A percentile compares a stretch with the other conserved stretches of the same genome.
Evolutionary conservation across 2,888 invertebrate species (phyloP).

Genomic region (Hirudinaria manillensis): DNA sequence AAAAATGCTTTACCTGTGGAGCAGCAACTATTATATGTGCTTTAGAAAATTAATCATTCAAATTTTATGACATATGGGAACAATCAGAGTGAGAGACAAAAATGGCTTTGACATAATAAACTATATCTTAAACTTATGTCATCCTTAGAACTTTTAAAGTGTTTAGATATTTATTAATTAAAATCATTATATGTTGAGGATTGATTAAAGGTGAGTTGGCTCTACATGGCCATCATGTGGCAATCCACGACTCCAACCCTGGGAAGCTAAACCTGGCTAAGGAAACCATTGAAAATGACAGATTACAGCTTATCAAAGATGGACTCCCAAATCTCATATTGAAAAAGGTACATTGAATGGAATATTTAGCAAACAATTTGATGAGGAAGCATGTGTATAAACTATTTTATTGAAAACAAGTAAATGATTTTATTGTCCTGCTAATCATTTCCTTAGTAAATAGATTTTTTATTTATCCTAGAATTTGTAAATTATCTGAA

Average conservation of each 20-base stretch:
- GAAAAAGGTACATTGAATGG: constrained; percentile 1
- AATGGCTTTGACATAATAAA: not conserved
- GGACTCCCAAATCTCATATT: constrained; percentile 43
- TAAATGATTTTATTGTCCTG: not conserved
- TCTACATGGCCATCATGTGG: constrained; percentile 56
- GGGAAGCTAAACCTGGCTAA: constrained; percentile 50
- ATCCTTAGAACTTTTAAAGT: too few species aligned
- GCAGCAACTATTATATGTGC: too few species aligned
- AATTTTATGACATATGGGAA: not conserved
- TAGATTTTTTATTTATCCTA: not conserved
- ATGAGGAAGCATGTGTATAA: too few species aligned
- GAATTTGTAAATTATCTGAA: too few species aligned
- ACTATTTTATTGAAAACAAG: too few species aligned
- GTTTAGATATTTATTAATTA: not conserved
- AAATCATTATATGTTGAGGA: not conserved
- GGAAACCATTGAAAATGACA: constrained; percentile 53
- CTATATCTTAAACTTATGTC: not conserved
- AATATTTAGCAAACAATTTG: not conserved
- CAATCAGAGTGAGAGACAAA: not conserved
- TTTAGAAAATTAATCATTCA: too few species aligned
- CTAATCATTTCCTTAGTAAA: not conserved
- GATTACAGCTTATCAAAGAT: constrained; percentile 50
- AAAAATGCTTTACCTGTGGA: too few species aligned
- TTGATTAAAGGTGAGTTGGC: constrained; percentile 52
- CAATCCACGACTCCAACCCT: constrained; percentile 52